Conservation (phyloP, 2,797 vertebrate genomes). For the Enteromius anoplus region DNA sequence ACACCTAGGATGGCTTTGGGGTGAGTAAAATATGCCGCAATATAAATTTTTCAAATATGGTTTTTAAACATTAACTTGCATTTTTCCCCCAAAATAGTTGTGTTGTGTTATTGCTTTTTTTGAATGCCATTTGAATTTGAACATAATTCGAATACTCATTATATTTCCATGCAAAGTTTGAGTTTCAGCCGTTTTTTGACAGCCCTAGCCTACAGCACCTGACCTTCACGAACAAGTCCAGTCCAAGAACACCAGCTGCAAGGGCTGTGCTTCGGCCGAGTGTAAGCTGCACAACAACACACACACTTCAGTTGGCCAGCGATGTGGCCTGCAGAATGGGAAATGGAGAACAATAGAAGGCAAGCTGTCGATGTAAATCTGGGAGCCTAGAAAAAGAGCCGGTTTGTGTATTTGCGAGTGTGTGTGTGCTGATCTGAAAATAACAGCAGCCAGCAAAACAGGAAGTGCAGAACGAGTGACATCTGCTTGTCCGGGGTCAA, state of each 20-base stretch:
- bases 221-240: neutral
- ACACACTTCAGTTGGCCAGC: slow-evolving; percentile 25
- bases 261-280: neutral
- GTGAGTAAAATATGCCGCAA: no score
- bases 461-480: slow-evolving; percentile 50
- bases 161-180: no score
- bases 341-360: slow-evolving; percentile 51
- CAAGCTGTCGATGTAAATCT: slow-evolving; percentile 36
- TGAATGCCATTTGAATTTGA: no score
- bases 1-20: no score
- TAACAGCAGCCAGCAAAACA: slow-evolving; percentile 58
- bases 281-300: neutral
- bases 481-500: slow-evolving; percentile 44
- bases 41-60: no score
- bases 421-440: slow-evolving; percentile 49
- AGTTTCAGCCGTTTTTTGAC: no score
- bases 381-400: slow-evolving; percentile 8
- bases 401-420: slow-evolving; percentile 33
- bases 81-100: no score
- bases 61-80: no score
- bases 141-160: no score
- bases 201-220: neutral
- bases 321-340: slow-evolving; percentile 29
- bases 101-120: no score
- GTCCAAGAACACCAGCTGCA: slow-evolving; percentile 38